phyloP scores from a whole-genome alignment of 92 coral and sea anemone species.

The Porites lobata region DNA sequence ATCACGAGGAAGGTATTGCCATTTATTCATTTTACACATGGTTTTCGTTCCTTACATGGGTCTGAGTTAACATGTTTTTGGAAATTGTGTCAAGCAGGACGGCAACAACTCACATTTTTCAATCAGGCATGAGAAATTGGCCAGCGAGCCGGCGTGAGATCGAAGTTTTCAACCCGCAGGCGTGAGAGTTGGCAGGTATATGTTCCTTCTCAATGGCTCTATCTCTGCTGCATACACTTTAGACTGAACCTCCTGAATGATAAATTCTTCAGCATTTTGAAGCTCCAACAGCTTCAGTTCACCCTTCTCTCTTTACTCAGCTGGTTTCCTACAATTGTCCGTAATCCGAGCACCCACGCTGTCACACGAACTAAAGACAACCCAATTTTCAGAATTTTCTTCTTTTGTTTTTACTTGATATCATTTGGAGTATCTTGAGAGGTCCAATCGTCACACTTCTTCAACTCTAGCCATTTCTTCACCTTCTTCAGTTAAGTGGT shows the following conservation, averaged over 20 bases:
- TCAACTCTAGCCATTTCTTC: constrained; percentile 12
- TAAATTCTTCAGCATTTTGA: constrained; percentile 50
- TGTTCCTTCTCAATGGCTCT: constrained; percentile 36
- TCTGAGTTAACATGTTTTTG: too few relatives aligned
- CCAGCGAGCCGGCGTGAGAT: too few relatives aligned
- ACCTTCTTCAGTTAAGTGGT: constrained; percentile 10
- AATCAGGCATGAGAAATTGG: too few relatives aligned
- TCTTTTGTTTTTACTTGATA: constrained; percentile 51
- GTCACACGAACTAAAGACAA: constrained; percentile 39
- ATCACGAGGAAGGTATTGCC: too few relatives aligned
- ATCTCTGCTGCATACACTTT: constrained; percentile 64
- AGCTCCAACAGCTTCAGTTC: constrained; percentile 45
- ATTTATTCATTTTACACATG: too few relatives aligned
- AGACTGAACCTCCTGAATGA: constrained; percentile 61
- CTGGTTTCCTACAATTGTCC: too few relatives aligned
- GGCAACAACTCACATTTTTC: too few relatives aligned
- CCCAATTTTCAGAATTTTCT: constrained; percentile 31
- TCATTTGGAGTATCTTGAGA: constrained; percentile 73
- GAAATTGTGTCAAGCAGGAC: too few relatives aligned
- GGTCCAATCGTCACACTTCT: constrained; percentile 51
- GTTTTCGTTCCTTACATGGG: too few relatives aligned
- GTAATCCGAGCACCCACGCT: constrained; percentile 56
- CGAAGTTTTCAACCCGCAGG: too few relatives aligned
- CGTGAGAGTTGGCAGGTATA: too few relatives aligned
- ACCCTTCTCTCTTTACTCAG: constrained; percentile 32